phyloP scores from a whole-genome alignment of 1,140 invertebrate genomes.

The Aphaenogaster ashmeadi region DNA sequence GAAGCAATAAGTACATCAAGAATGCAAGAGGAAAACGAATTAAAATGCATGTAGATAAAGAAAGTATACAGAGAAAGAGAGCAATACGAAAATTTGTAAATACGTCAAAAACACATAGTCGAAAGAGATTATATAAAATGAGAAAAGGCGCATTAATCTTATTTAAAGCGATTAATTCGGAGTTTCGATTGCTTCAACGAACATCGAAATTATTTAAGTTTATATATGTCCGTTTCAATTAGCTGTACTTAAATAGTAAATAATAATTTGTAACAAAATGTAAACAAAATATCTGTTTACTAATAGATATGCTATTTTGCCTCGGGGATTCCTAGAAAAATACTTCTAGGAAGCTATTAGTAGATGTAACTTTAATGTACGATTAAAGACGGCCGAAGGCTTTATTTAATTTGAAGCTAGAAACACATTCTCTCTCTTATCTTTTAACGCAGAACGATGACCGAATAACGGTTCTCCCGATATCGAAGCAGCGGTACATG shows the following conservation, averaged over 20 bases:
- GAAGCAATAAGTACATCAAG: neutral
- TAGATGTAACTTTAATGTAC: neutral
- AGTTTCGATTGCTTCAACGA: neutral
- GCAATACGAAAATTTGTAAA: neutral
- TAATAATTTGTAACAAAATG: neutral
- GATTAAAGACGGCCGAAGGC: too few species aligned
- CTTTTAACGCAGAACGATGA: neutral
- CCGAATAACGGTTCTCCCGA: neutral
- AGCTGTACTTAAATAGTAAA: neutral
- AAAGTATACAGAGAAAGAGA: neutral
- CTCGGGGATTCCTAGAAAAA: neutral
- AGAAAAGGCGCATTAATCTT: neutral
- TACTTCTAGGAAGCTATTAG: neutral
- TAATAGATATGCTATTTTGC: neutral
- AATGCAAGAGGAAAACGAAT: neutral
- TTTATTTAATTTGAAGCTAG: neutral
- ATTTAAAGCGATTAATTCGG: neutral
- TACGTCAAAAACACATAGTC: neutral
- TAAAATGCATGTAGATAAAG: neutral
- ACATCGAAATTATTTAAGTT: neutral
- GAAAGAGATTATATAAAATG: neutral
- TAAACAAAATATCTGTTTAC: neutral
- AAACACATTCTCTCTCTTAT: neutral
- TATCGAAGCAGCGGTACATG: neutral
- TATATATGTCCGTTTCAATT: neutral